Conservation (phyloP, 2,797 vertebrate genomes). For the Crossoptilon crossoptilon region DNA sequence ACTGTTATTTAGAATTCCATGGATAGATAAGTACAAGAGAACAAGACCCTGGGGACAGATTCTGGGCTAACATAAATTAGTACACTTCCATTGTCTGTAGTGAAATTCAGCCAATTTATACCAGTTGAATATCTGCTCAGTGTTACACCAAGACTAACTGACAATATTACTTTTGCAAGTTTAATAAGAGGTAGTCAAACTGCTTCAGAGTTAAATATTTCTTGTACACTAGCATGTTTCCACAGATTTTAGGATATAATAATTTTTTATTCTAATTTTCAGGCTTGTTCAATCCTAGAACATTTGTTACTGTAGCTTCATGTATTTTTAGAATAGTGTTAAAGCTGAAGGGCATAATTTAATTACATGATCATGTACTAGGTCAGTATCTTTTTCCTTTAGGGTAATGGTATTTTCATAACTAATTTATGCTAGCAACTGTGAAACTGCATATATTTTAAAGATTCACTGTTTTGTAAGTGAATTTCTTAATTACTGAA, state of each 20-base stretch:
- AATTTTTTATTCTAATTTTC: not conserved
- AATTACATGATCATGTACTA: not conserved
- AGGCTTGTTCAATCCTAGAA: not conserved
- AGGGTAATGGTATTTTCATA: slow-evolving; percentile 12
- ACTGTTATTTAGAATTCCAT: not conserved
- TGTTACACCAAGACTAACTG: not conserved
- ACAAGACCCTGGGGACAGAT: not conserved
- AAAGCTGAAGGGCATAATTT: not conserved
- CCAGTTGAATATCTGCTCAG: not conserved
- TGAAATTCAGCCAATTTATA: not conserved
- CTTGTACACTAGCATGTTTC: not conserved
- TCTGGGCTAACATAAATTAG: not conserved
- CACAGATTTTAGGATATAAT: not conserved
- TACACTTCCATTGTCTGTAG: not conserved
- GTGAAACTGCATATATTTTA: not conserved
- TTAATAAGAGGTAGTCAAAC: not conserved
- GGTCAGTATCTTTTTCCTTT: slow-evolving; percentile 27
- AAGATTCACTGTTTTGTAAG: not conserved
- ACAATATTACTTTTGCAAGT: not conserved
- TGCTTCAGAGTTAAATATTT: not conserved
- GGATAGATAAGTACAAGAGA: not conserved
- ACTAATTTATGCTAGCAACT: not conserved
- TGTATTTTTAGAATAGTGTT: not conserved
- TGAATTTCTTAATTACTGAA: not conserved
- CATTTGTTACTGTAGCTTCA: not conserved